Evolutionary conservation across 2,888 invertebrate species (phyloP).

Genomic region (Alloplasta piceator): DNA sequence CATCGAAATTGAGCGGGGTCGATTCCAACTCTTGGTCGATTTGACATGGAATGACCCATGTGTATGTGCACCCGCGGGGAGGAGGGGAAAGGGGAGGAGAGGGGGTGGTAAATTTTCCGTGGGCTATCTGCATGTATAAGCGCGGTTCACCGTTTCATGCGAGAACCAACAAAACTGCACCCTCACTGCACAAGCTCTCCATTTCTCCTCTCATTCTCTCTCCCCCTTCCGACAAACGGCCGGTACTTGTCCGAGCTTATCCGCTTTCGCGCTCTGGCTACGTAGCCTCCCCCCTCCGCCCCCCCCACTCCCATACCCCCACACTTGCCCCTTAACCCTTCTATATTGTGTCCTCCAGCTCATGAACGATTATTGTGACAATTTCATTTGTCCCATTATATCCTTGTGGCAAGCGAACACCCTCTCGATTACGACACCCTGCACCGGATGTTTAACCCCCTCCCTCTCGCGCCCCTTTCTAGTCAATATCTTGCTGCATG

Average conservation of each 20-base stretch:
- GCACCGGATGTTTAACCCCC: conserved; percentile 49
- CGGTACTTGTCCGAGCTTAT: conserved; percentile 70
- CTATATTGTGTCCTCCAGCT: conserved; percentile 33
- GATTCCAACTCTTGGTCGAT: no score
- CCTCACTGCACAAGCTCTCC: not conserved
- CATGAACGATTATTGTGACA: conserved; percentile 77
- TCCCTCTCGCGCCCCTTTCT: conserved; percentile 42
- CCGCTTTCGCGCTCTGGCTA: conserved; percentile 65
- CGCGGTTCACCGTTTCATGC: conserved; percentile 22
- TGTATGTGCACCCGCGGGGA: no score
- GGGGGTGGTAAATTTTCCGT: conserved; percentile 36
- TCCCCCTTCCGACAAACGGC: conserved; percentile 16
- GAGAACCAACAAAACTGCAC: conserved; percentile 19
- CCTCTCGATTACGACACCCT: conserved; percentile 24
- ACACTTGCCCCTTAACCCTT: not conserved
- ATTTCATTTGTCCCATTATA: conserved; percentile 77
- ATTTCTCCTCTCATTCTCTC: no score
- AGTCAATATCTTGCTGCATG: no score
- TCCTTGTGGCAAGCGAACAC: conserved; percentile 69
- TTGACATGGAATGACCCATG: no score
- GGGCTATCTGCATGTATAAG: conserved; percentile 26
- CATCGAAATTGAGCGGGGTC: no score
- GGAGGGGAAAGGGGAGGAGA: no score
- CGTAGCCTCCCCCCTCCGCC: not conserved
- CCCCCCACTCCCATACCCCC: not conserved